Percentiles rank a stretch among this genome's conserved stretches.
These are phyloP conservation scores for Tenthredo amoena DNA, from an alignment of 2,888 invertebrate genomes.

Conservation along the genomic window DNA sequence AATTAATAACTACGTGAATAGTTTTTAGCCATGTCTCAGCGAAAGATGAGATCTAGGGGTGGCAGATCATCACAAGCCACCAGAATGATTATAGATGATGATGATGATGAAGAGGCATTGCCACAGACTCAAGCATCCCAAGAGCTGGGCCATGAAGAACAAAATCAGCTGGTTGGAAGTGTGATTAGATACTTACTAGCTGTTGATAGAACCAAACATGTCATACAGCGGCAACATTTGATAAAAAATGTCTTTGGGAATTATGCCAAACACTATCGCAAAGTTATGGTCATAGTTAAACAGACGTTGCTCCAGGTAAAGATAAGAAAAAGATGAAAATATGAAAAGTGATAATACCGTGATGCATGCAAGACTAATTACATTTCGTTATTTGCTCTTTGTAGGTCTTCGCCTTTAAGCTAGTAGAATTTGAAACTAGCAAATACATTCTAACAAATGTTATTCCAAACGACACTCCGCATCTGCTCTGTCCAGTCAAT, in stretches of 20 bases:
- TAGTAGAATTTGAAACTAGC: slow-evolving; percentile 76
- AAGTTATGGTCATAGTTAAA: slow-evolving; percentile 61
- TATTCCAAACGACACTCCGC: slow-evolving; percentile 62
- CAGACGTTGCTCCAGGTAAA: slow-evolving; percentile 63
- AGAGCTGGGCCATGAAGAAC: slow-evolving; percentile 58
- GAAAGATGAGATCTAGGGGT: neutral
- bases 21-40: slow-evolving; percentile 43
- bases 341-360: neutral
- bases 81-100: slow-evolving; percentile 25
- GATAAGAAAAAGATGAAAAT: neutral
- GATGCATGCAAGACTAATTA: neutral
- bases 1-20: neutral
- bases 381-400: neutral
- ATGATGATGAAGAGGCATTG: slow-evolving; percentile 42
- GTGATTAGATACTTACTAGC: slow-evolving; percentile 67
- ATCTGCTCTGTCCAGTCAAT: slow-evolving; percentile 64
- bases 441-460: slow-evolving; percentile 70
- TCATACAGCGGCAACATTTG: slow-evolving; percentile 64
- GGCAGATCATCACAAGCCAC: neutral
- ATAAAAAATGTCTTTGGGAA: slow-evolving; percentile 62
- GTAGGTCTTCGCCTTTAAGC: slow-evolving; percentile 80
- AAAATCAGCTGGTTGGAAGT: slow-evolving; percentile 60
- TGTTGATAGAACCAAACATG: slow-evolving; percentile 61
- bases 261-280: slow-evolving; percentile 60
- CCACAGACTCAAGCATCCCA: slow-evolving; percentile 41